Conservation (phyloP, 2,113 vertebrate genomes). For the Epinephelus cyanopodus region DNA sequence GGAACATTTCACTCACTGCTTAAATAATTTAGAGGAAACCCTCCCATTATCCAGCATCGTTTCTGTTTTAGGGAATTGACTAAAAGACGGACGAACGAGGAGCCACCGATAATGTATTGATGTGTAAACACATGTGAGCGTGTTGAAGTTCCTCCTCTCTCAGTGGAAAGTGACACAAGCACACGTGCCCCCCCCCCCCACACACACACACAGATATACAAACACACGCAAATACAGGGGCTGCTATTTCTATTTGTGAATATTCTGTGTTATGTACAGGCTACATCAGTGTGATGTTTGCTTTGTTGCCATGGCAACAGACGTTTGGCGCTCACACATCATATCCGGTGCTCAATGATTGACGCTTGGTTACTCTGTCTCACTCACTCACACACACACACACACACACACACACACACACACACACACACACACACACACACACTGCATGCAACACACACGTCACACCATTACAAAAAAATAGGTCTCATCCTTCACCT, state of each 20-base stretch:
- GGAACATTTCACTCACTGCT: slow-evolving; percentile 39
- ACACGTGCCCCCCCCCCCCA: slow-evolving; percentile 8
- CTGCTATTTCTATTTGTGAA: slow-evolving; percentile 65
- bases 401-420: slow-evolving; percentile 20
- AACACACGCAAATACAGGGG: slow-evolving; percentile 6
- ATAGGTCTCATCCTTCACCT: slow-evolving; percentile 47
- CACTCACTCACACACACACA: slow-evolving; percentile 1
- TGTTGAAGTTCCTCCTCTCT: slow-evolving; percentile 42
- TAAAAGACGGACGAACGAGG: slow-evolving; percentile 17
- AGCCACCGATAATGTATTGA: slow-evolving; percentile 17
- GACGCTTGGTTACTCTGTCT: slow-evolving; percentile 67
- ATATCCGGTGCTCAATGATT: slow-evolving; percentile 76
- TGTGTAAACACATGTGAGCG: slow-evolving; percentile 49
- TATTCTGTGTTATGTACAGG: slow-evolving; percentile 64
- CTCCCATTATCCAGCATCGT: slow-evolving; percentile 33
- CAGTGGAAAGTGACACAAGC: slow-evolving; percentile 39
- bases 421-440: slow-evolving; percentile 30
- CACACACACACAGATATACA: slow-evolving; percentile 29
- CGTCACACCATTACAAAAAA: slow-evolving; percentile 36
- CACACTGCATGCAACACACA: slow-evolving; percentile 52
- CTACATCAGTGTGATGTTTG: slow-evolving; percentile 76
- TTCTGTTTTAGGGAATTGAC: slow-evolving; percentile 12
- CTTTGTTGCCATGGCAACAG: slow-evolving; percentile 85
- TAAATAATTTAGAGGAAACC: slow-evolving; percentile 59
- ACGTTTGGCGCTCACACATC: slow-evolving; percentile 77